Evolutionary conservation across 2,797 vertebrate genomes (phyloP).

Genomic region (Tapera naevia): DNA sequence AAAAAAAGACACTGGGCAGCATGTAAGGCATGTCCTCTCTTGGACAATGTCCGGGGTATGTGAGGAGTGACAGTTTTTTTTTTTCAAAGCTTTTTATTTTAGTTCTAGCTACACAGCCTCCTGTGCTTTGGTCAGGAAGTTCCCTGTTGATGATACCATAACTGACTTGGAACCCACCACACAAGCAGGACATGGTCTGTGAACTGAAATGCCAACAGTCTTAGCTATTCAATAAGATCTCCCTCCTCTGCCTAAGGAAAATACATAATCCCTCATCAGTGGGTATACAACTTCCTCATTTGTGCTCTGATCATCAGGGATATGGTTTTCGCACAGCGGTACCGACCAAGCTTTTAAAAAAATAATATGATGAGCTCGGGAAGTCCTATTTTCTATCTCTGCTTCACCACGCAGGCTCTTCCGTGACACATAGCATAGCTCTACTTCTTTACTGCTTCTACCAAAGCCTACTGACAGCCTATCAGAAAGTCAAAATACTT

Average conservation of each 20-base stretch:
- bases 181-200: background rate
- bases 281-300: background rate
- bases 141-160: background rate
- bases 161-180: background rate
- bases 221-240: background rate
- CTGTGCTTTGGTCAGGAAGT: background rate
- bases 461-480: background rate
- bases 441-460: background rate
- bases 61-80: background rate
- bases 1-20: background rate
- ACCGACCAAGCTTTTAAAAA: background rate
- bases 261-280: background rate
- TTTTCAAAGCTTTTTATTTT: background rate
- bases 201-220: background rate
- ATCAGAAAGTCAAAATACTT: background rate
- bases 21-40: background rate
- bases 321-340: background rate
- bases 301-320: background rate
- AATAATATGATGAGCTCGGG: background rate
- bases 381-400: background rate
- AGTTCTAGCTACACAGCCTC: background rate
- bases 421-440: background rate
- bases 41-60: rapidly evolving
- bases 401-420: background rate
- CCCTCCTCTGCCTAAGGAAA: background rate